These are phyloP conservation scores for Xenopus borealis DNA, from an alignment of 2,113 vertebrate genomes.

Conservation along the genomic window DNA sequence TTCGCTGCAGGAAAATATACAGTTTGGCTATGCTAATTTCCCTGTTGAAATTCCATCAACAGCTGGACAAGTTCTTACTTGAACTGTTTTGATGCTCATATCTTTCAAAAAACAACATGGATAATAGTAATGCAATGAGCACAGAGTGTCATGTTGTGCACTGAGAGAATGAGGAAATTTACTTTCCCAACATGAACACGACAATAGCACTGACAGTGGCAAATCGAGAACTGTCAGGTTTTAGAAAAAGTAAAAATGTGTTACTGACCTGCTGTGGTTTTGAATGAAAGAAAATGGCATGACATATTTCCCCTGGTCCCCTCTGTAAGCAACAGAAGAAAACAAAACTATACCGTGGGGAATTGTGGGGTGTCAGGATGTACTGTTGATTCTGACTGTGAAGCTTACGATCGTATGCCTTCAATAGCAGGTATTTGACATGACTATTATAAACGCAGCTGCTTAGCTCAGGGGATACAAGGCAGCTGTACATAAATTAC, in stretches of 20 bases:
- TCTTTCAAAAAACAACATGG: conserved; percentile 4
- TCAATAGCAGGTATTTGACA: conserved; percentile 17
- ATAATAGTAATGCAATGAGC: not conserved
- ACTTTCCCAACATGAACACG: not conserved
- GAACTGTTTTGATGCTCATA: not conserved
- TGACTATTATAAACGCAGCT: not conserved
- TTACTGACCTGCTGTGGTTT: not conserved
- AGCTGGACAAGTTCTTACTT: not conserved
- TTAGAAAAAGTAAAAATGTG: not conserved
- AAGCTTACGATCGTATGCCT: not conserved
- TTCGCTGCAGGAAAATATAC: no score
- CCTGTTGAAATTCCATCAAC: not conserved
- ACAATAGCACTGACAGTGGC: not conserved
- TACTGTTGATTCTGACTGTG: not conserved
- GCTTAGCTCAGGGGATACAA: not conserved
- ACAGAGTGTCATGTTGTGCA: not conserved
- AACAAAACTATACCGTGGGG: not conserved
- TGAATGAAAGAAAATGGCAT: conserved; percentile 16
- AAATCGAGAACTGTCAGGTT: conserved; percentile 1
- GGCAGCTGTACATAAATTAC: no score
- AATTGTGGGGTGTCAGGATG: not conserved
- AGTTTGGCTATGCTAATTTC: not conserved
- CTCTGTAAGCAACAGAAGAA: conserved; percentile 6
- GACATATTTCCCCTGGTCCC: not conserved
- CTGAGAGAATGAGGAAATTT: conserved; percentile 12